Evolutionary conservation across 2,797 vertebrate genomes (phyloP).

Genomic region (Yasuhikotakia modesta): DNA sequence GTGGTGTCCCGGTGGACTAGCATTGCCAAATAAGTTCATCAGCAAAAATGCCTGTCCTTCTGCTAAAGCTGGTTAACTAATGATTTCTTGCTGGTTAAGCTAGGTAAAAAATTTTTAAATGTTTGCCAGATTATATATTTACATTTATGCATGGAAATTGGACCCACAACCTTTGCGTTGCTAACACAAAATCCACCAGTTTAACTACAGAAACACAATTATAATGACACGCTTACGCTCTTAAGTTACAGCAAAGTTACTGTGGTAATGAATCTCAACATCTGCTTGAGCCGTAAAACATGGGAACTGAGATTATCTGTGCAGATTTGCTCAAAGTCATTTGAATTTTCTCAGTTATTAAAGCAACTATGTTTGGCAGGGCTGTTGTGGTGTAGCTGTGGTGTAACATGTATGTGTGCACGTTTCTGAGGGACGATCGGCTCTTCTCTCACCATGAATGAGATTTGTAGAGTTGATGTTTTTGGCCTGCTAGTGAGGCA

Average conservation of each 20-base stretch:
- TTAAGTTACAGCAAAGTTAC: neutral
- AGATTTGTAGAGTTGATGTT: constrained; percentile 9
- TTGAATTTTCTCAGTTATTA: constrained; percentile 28
- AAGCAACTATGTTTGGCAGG: constrained; percentile 25
- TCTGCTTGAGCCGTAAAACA: constrained; percentile 13
- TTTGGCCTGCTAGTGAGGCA: constrained; percentile 19
- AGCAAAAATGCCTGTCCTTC: neutral
- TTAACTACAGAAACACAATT: too few relatives aligned
- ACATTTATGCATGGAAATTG: too few relatives aligned
- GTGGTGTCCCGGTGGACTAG: neutral
- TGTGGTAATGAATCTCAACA: constrained; percentile 5
- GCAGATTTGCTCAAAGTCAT: constrained; percentile 29
- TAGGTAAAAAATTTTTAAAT: neutral
- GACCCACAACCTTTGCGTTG: too few relatives aligned
- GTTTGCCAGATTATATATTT: neutral
- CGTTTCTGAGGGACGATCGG: neutral
- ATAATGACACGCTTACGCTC: neutral
- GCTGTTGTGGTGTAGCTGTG: neutral
- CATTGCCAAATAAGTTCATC: neutral
- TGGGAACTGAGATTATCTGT: constrained; percentile 12
- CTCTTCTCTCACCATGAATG: neutral
- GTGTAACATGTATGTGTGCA: neutral
- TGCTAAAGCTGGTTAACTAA: neutral
- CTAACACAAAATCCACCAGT: too few relatives aligned
- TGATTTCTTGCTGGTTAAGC: neutral